Conservation (phyloP, 1,140 invertebrate genomes). For the Drosophila ercepeae region DNA sequence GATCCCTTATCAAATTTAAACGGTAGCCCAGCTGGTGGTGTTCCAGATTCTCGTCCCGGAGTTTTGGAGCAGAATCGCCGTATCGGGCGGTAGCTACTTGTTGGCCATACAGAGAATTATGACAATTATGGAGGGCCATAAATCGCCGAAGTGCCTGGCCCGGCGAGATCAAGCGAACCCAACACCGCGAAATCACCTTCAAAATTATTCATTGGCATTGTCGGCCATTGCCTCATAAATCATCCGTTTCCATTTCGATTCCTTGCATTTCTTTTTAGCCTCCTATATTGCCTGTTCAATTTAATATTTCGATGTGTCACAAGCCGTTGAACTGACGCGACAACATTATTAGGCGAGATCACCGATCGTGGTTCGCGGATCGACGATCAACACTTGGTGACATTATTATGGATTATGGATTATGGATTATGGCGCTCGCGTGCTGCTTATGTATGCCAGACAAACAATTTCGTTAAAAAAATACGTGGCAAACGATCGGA, state of each 20-base stretch:
- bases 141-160: constrained; percentile 51
- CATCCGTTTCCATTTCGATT: constrained; percentile 28
- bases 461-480: constrained; percentile 54
- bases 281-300: neutral
- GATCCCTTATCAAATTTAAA: constrained; percentile 76
- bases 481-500: constrained; percentile 51
- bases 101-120: constrained; percentile 74
- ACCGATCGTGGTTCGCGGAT: constrained; percentile 48
- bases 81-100: constrained; percentile 57
- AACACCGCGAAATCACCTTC: constrained; percentile 14
- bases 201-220: constrained; percentile 70
- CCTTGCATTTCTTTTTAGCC: constrained; percentile 8
- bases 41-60: constrained; percentile 1
- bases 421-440: constrained; percentile 80
- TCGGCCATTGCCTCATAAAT: constrained; percentile 51
- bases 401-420: constrained; percentile 79
- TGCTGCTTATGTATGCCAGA: constrained; percentile 78
- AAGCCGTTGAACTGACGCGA: constrained; percentile 74
- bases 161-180: constrained; percentile 65
- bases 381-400: constrained; percentile 39
- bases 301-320: constrained; percentile 54
- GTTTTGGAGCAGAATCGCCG: neutral
- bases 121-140: constrained; percentile 81
- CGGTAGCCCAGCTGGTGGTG: constrained; percentile 77
- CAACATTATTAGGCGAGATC: constrained; percentile 61